Evolutionary conservation across 2,797 vertebrate species (phyloP).

Genomic region (Hylomyscus alleni): DNA sequence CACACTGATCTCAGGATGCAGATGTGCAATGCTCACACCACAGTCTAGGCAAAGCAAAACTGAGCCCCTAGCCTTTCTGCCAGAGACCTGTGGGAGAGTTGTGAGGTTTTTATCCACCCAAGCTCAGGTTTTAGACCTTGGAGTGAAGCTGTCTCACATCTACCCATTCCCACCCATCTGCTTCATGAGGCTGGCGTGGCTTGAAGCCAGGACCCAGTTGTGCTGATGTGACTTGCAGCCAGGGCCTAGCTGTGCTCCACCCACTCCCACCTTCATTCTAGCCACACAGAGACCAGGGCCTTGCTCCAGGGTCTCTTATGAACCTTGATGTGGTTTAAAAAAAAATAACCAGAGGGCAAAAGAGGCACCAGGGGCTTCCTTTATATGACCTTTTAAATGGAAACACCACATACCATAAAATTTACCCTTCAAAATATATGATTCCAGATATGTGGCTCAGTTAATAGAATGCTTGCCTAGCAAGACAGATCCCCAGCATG

Average conservation of each 20-base stretch:
- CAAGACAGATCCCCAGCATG: neutral
- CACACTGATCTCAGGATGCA: neutral
- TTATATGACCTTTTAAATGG: slow-evolving; percentile 8
- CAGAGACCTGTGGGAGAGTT: neutral
- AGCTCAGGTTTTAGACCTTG: neutral
- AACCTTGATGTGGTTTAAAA: neutral
- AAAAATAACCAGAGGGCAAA: neutral
- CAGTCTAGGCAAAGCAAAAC: neutral
- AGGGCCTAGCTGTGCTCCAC: neutral
- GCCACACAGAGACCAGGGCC: neutral
- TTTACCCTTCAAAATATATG: neutral
- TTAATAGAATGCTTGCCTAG: neutral
- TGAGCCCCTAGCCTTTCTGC: neutral
- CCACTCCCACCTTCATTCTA: too few relatives aligned
- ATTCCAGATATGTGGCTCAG: neutral
- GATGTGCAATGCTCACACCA: neutral
- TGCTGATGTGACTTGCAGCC: neutral
- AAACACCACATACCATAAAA: neutral
- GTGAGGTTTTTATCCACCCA: neutral
- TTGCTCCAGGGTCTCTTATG: neutral
- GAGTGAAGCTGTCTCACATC: neutral
- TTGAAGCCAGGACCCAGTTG: neutral
- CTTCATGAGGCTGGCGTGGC: neutral
- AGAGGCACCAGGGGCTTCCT: neutral
- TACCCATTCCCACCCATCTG: too few relatives aligned